Evolutionary conservation across 2,888 invertebrate genomes (phyloP).

Genomic region (Rhimphoctona megacephalus): DNA sequence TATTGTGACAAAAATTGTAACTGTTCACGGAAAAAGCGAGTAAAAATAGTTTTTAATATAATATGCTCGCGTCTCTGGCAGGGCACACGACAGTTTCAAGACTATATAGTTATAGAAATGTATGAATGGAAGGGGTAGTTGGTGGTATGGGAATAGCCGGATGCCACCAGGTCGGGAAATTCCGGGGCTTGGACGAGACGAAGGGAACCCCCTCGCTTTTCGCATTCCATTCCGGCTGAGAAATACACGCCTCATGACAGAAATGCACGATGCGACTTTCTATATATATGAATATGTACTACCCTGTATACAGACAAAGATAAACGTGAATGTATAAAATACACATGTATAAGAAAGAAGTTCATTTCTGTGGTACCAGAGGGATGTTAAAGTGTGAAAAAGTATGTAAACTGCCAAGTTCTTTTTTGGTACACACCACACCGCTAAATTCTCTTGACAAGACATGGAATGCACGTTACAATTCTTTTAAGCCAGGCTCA

Average conservation of each 20-base stretch:
- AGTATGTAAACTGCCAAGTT: constrained; percentile 38
- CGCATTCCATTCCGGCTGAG: constrained; percentile 63
- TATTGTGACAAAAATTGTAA: constrained; percentile 16
- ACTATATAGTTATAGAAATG: constrained; percentile 19
- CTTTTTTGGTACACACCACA: constrained; percentile 6
- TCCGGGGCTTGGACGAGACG: constrained; percentile 65
- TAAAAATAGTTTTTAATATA: constrained; percentile 73
- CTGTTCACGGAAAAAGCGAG: constrained; percentile 16
- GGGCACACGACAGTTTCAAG: constrained; percentile 34
- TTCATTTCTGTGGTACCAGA: neutral
- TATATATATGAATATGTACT: neutral
- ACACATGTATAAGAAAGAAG: neutral
- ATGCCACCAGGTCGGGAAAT: constrained; percentile 76
- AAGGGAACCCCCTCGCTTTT: constrained; percentile 35
- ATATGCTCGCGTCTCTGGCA: constrained; percentile 51
- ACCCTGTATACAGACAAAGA: neutral
- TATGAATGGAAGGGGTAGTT: constrained; percentile 45
- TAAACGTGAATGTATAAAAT: neutral
- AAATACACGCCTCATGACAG: constrained; percentile 34
- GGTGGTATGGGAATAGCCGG: constrained; percentile 64
- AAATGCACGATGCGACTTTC: neutral
- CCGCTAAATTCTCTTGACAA: constrained; percentile 6
- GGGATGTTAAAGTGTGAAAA: constrained; percentile 44
- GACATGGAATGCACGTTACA: constrained; percentile 18
- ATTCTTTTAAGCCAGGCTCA: constrained; percentile 17